Evolutionary conservation across 1,140 invertebrate genomes (phyloP).

Genomic region (Nephotettix cincticeps): DNA sequence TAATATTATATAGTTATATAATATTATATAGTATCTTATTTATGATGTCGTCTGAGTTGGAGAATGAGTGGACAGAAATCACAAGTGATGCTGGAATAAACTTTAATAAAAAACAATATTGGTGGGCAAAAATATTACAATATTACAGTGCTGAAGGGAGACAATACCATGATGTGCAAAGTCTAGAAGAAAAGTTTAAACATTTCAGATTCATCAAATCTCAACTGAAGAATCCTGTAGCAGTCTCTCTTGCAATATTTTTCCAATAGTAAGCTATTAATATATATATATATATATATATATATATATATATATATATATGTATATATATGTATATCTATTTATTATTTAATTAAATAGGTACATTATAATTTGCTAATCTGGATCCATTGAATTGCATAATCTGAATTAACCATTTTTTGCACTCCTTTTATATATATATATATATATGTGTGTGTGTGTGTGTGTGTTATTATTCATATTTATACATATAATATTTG

Average conservation of each 20-base stretch:
- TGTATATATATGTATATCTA: no score
- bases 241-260: constrained; percentile 48
- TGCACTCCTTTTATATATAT: no score
- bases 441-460: no score
- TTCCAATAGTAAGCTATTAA: constrained; percentile 49
- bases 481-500: no score
- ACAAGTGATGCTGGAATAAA: constrained; percentile 1
- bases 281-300: constrained; percentile 20
- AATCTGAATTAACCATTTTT: no score
- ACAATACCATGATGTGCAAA: constrained; percentile 44
- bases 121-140: constrained; percentile 35
- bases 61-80: not conserved
- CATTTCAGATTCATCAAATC: constrained; percentile 45
- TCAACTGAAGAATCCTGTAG: constrained; percentile 43
- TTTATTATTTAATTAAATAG: no score
- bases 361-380: no score
- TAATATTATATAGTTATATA: not conserved
- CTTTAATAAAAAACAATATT: constrained; percentile 24
- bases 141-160: constrained; percentile 35
- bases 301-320: no score
- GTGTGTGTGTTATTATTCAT: no score
- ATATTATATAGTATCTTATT: not conserved
- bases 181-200: constrained; percentile 45
- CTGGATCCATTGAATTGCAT: no score
- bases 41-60: not conserved